Evolutionary conservation across 64 coral and sea anemone species (phyloP), one percentile per base, ranked within the genome.

Genomic region (Trachythela sp.): DNA sequence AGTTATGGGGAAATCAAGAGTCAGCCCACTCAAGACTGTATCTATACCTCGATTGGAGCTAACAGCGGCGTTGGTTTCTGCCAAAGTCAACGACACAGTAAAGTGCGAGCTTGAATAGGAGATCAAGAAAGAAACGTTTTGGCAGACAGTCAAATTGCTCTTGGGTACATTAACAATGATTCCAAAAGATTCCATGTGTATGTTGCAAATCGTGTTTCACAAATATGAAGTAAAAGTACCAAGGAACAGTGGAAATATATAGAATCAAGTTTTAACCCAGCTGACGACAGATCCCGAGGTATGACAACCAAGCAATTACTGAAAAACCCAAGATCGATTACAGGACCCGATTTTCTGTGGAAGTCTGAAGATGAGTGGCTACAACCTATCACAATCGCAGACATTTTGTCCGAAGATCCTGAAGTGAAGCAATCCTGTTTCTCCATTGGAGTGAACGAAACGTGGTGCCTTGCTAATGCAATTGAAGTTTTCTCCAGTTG

Each of bases 211-310:
- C 42, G 42, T 11, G 11, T 45, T 45, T 45, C 42, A 72, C 13
- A 68, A 58, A 43, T 72, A 70, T 36, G 34, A 29, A 70, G 87
- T 88, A 40, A 75, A 10, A 26, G 20, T 38, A 26, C 38, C 14
- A 45, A 45, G 11, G 42, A 11, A 45, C 88, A 90, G 51, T 90
- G 88, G 88, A 48, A 72, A 36, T 90, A 90, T 48, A 40, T 90
- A 22, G 76, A 40, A 29, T 50, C 77, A 36, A 86, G 45, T 50
- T 33, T 35, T 10, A 90, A 90, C 51, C 77, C 83, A 36, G 89
- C 89, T 34, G 83, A 85, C 39, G 89, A 90, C 30, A 14, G 20
- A 31, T 68, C 59, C 20, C 5, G 59, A 68, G 59, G 59, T 6
- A n/a, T 68, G 59, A 58, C 83, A 14, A 77, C 31, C 20, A 43